Base-by-base conservation (phyloP, 2,113 vertebrate genomes). In the Nanger granti region DNA sequence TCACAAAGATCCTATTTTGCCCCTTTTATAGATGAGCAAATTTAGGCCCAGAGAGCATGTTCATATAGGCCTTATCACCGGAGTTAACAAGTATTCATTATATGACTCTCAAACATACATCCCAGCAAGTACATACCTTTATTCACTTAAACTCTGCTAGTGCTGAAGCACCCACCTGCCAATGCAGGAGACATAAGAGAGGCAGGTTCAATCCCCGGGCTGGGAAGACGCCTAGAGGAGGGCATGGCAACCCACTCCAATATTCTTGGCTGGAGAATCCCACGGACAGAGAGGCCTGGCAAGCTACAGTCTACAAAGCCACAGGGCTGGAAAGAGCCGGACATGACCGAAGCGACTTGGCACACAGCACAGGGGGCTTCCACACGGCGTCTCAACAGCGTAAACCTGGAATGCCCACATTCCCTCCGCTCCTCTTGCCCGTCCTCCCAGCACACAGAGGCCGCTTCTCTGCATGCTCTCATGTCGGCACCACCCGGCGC, bases 401-500 rank as follows among this genome's bases (percentile, higher is more conserved):
- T 17, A 84, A 47, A 62, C 0, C 17, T 15, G 66, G 17, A 41
- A 31, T 18, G 2, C 54, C 54, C 29, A 41, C 4, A 9, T 14
- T 62, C 47, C 55, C 20, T 55, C 11, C 9, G 12, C 60, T 13
- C 15, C 9, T 18, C 44, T 4, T 4, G 44, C 3, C 34, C 64
- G 8, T 29, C 37, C 29, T 44, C 9, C 3, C 37, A 44, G 10
- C n/a, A 44, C 44, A 84, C 24, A 14, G 28, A 85, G 57, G 17
- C 2, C 0, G n/a, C 37, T 10, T 86, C 76, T 54, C 18, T 4
- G 15, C 79, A 7, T 2, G 31, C 82, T 31, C 49, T 52, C 31
- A 4, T 2, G 31, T 3, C 28, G 7, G 6, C 6, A 14, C 28
- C 12, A 28, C 87, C 41, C 7, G 1, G 5, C 5, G 5, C 9